Evolutionary conservation across 2,113 vertebrate species (phyloP).

Genomic region (Notarius quadriscutis): DNA sequence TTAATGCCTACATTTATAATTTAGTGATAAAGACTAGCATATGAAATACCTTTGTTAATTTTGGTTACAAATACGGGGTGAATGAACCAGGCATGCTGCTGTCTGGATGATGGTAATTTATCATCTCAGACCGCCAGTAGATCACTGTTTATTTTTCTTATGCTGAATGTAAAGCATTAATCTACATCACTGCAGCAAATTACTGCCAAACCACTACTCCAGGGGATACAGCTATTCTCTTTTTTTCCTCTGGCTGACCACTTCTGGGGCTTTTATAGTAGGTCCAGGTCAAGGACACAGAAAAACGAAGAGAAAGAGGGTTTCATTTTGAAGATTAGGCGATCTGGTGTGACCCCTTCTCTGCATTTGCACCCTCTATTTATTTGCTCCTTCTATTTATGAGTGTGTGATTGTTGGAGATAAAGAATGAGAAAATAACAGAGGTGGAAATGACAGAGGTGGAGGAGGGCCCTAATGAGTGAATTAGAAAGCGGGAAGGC

Average conservation of each 20-base stretch:
- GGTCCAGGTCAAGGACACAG: conserved; percentile 5
- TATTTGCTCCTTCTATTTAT: background rate
- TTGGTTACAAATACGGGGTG: background rate
- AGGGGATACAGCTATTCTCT: conserved; percentile 26
- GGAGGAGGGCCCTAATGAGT: conserved; percentile 1
- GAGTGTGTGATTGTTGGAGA: background rate
- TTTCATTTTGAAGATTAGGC: background rate
- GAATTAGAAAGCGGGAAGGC: conserved; percentile 18
- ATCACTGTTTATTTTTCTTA: conserved; percentile 45
- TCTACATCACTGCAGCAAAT: conserved; percentile 48
- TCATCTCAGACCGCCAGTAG: conserved; percentile 32
- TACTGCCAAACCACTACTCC: conserved; percentile 32
- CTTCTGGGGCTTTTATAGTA: background rate
- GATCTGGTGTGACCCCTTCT: background rate
- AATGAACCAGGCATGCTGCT: conserved; percentile 7
- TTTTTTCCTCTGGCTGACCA: conserved; percentile 18
- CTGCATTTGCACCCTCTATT: background rate
- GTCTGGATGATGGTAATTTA: conserved; percentile 25
- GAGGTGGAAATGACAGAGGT: background rate
- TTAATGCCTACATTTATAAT: background rate
- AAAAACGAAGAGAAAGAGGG: background rate
- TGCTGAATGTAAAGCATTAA: conserved; percentile 42
- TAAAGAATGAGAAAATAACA: background rate
- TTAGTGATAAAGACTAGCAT: background rate
- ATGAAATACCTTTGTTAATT: background rate